Base-by-base conservation (phyloP, 2,888 invertebrate species). In the Sipha maydis region DNA sequence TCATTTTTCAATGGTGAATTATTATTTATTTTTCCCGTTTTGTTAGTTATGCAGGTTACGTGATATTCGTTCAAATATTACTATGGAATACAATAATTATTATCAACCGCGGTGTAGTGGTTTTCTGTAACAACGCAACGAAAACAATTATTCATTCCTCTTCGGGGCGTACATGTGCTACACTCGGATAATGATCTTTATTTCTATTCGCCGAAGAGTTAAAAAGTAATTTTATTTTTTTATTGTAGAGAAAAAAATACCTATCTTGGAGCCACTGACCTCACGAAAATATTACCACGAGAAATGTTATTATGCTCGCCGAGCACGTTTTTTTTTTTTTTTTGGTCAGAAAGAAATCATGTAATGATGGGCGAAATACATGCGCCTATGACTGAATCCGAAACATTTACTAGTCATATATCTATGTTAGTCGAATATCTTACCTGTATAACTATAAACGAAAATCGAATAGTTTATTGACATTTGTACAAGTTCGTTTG, bases 191-290 rank as follows among this genome's bases (percentile, higher is more conserved):
- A 86, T 73, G 88, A 88, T 88, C 88, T 86, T 56, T 73, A 79
- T 86, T 86, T 73, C 67, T 61, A 61, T 75, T 88, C 61, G 88
- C 25, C 61, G 75, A 77, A 77, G 41, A 71, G 41, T 41, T 61
- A 82, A 76, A 84, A 88, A 88, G 75, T 88, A 88, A 88, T 88
- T 88, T 88, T 25, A 75, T 88, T 80, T 79, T 78, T 79, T 9
- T 69, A 69, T 77, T 48, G 77, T 85, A 73, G 61, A 80, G 28
- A 86, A 56, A 75, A 76, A 85, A 85, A 79, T 85, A 78, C 79
- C 78, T 79, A 71, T 79, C 86, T 79, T 38, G 88, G 38, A 80
- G 88, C 88, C 88, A 88, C 88, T 88, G 88, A 88, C 88, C 88
- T 88, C 88, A 75, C 80, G 88, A 88, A 88, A 86, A 85, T 41